Base-by-base conservation (phyloP, 2,888 invertebrate species). In the Ennomos fuscantarius region DNA sequence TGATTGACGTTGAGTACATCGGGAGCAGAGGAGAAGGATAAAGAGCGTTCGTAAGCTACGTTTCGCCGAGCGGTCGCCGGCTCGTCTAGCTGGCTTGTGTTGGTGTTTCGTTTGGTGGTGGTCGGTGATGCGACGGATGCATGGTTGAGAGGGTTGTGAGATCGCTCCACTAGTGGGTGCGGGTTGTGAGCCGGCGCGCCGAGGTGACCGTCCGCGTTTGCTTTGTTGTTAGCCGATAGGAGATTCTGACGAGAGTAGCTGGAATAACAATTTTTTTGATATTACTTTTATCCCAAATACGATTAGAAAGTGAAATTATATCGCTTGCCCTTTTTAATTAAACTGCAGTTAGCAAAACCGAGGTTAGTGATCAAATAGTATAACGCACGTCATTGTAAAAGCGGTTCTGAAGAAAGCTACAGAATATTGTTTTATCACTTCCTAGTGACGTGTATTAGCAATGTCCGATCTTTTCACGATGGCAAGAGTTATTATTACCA, bases 221-320 rank as follows among this genome's bases (percentile, higher is more conserved):
- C 95, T 86, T 97, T 97, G 77, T 94, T 93, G 76, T 87, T 94
- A 52, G 95, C 94, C 39, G 96, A 96, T 43, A 97, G 93, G 57
- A 97, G 94, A 86, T 97, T 97, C 91, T 97, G 97, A 50, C 97
- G 95, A 36, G 97, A 97, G 84, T 97, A 97, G 82, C 97, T 97
- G 93, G 54, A 93, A 92, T 84, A n/a, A 37, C 9, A 45, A 24
- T 15, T 9, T 5, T n/a, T 1, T 31, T 40, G 6, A 3, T 13
- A 41, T 8, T 9, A 43, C 6, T 6, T 24, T 24, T 24, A 24
- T 24, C 6, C 24, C 24, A 24, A 24, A 24, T 24, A 24, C 24
- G 24, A 24, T 24, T 24, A 24, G 6, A 24, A 24, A 24, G 6
- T 24, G 2, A 24, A 24, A 24, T 24, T 5, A 6, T 24, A 24